Base-by-base conservation (phyloP, 2,113 vertebrate species). In the Epinephelus lanceolatus region DNA sequence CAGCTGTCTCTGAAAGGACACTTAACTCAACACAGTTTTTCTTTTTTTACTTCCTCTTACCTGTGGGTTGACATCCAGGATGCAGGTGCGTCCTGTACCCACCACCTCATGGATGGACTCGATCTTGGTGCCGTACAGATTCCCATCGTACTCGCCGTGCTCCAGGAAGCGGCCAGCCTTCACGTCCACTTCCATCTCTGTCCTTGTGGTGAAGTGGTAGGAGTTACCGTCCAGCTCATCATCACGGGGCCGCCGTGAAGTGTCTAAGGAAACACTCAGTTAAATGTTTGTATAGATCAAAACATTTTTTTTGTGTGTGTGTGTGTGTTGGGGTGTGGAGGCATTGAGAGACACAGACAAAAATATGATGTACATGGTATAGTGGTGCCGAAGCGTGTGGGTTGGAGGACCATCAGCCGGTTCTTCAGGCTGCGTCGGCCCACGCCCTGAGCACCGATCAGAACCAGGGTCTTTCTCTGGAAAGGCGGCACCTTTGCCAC, bases 71-170 rank as follows among this genome's bases (percentile, higher is more conserved):
- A 99, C 97, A 0, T 99, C 98, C 91, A 99, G 96, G 92, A 99
- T 99, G 91, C 98, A 99, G 62, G 97, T 99, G 75, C 97, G 94
- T 82, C 98, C 97, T 0, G 97, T 96, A 76, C 95, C 94, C 85
- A 99, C 97, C 89, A 99, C 98, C 91, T 98, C 96, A 47, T 98
- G 97, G 87, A 99, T 98, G 87, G 98, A 99, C 82, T 98, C 96
- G 1, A 99, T 99, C 94, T 99, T 99, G 40, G 98, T 99, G 85
- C 98, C 98, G 52, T 99, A 99, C 71, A 99, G 96, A 93, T 99
- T 99, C 53, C 97, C 97, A 83, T 99, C 98, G 11, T 99, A 99
- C 82, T 99, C 98, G 6, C 98, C 98, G 76, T 99, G 98, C 90
- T 99, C 98, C 94, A 99, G 93, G 83, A 98, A 99, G 51, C 97